Conservation (phyloP, 35 echinoderm and acorn worm genomes). For the Chiridota heheva region DNA sequence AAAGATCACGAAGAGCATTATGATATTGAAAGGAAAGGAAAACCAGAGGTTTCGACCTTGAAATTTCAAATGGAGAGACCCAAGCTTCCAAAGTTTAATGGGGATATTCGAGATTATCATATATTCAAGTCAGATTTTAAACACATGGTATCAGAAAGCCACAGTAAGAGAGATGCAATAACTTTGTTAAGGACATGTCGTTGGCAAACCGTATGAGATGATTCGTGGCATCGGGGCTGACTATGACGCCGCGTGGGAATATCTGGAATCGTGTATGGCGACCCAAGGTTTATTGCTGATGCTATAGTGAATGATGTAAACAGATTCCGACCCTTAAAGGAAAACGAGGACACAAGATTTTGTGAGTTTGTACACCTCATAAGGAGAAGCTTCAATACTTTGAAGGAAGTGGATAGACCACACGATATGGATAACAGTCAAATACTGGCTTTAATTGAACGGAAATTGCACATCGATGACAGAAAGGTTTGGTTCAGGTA, state of each 20-base stretch:
- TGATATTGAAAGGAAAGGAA: no score
- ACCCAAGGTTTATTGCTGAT: conserved; percentile 59
- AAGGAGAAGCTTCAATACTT: conserved; percentile 63
- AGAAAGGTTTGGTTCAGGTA: conserved; percentile 49
- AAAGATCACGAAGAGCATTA: no score
- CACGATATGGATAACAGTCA: conserved; percentile 50
- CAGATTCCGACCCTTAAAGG: conserved; percentile 45
- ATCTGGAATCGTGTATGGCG: conserved; percentile 64
- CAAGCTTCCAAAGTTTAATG: conserved; percentile 55
- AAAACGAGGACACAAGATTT: conserved; percentile 37
- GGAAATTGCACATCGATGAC: conserved; percentile 22
- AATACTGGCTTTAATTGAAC: conserved; percentile 52
- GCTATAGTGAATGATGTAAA: conserved; percentile 54
- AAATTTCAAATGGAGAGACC: conserved; percentile 48
- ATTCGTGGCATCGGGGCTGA: conserved; percentile 56
- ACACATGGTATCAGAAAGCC: conserved; percentile 15
- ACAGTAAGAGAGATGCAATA: conserved; percentile 35
- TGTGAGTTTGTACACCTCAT: conserved; percentile 60
- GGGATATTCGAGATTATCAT: conserved; percentile 55
- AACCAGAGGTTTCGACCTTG: no score
- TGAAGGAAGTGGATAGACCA: conserved; percentile 44
- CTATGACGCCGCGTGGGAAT: conserved; percentile 68
- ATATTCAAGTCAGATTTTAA: conserved; percentile 41
- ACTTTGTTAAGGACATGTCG: conserved; percentile 21
- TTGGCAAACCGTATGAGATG: conserved; percentile 49